phyloP scores from a whole-genome alignment of 1,140 invertebrate genomes.

The Trichomalopsis sarcophagae region DNA sequence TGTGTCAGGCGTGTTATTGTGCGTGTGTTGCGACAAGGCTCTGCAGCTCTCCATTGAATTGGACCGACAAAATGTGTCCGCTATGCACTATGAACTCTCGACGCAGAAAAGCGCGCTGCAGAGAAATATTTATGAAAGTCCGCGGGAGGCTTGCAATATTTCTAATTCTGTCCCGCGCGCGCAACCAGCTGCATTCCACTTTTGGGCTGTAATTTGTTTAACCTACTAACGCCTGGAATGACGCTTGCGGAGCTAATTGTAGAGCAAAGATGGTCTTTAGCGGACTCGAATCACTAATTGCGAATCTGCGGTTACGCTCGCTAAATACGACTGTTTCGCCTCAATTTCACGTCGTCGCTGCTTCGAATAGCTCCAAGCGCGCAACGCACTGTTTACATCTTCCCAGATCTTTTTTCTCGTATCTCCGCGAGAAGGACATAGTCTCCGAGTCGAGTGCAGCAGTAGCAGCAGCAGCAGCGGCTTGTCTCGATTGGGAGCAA shows the following conservation, averaged over 20 bases:
- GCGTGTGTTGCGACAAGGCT: not conserved
- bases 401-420: too few relatives aligned
- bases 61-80: not conserved
- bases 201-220: not conserved
- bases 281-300: not conserved
- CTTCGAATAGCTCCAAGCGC: not conserved
- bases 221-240: not conserved
- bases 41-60: not conserved
- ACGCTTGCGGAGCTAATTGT: not conserved
- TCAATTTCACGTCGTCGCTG: not conserved
- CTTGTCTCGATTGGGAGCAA: conserved; percentile 30
- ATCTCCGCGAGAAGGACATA: too few relatives aligned
- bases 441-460: not conserved
- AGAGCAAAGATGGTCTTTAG: not conserved
- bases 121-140: too few relatives aligned
- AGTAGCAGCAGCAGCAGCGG: not conserved
- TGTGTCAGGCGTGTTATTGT: not conserved
- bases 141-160: not conserved
- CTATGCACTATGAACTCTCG: not conserved
- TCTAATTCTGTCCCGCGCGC: not conserved
- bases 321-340: not conserved
- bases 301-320: not conserved
- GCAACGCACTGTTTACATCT: not conserved
- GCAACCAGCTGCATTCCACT: not conserved
- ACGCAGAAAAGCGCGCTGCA: not conserved